Evolutionary conservation across 92 coral and sea anemone species (phyloP).

Genomic region (Bergia sp.): DNA sequence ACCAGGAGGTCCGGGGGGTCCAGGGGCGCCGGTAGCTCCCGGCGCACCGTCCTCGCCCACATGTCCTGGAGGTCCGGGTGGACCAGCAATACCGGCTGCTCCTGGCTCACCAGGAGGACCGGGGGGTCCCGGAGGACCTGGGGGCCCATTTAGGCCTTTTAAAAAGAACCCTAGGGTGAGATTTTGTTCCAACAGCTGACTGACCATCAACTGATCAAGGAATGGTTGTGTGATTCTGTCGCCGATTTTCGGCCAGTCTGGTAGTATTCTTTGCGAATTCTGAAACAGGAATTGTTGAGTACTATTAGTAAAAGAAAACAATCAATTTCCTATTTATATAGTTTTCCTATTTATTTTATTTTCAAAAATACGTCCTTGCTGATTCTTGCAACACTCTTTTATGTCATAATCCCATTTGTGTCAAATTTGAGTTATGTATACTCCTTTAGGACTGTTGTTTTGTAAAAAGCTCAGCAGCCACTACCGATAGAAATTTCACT

Average conservation of each 20-base stretch:
- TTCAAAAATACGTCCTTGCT: background rate
- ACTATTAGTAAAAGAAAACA: background rate
- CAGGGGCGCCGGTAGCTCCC: slow-evolving; percentile 98
- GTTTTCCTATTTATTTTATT: too few species aligned
- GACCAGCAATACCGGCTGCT: slow-evolving; percentile 90
- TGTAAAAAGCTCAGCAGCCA: background rate
- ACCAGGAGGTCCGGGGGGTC: slow-evolving; percentile 99
- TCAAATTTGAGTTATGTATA: too few species aligned
- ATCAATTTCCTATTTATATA: background rate
- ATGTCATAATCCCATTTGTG: too few species aligned
- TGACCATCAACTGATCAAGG: slow-evolving; percentile 99
- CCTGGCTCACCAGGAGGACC: slow-evolving; percentile 98
- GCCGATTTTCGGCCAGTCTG: slow-evolving; percentile 99
- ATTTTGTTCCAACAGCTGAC: slow-evolving; percentile 98
- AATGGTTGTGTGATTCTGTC: slow-evolving; percentile 99
- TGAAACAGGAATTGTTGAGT: slow-evolving; percentile 42
- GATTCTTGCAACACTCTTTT: too few species aligned
- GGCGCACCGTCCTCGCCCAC: slow-evolving; percentile 99
- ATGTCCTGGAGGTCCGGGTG: slow-evolving; percentile 96
- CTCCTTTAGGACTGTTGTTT: too few species aligned
- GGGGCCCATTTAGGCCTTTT: slow-evolving; percentile 99
- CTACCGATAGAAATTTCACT: background rate
- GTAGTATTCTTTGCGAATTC: slow-evolving; percentile 89
- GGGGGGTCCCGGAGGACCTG: slow-evolving; percentile 98
- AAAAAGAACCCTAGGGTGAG: slow-evolving; percentile 99